These are phyloP conservation scores for Acinonyx jubatus DNA, from an alignment of 2,113 vertebrate species.

Conservation along the genomic window DNA sequence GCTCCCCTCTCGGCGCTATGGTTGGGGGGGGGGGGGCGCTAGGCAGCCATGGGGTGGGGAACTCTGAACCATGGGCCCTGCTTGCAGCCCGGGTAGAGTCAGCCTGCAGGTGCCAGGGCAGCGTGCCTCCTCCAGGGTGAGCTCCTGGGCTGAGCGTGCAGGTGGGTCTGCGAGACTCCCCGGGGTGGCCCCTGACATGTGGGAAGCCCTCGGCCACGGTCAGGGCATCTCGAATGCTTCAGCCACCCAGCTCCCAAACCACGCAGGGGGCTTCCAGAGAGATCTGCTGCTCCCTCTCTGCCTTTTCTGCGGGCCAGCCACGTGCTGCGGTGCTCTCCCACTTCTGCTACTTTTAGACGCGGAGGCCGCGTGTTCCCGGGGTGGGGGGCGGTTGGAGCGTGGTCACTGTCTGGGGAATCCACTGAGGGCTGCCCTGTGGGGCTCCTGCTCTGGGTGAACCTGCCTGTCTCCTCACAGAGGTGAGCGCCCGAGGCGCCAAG, in stretches of 20 bases:
- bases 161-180: background rate
- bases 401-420: background rate
- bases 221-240: background rate
- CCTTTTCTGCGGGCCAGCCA: too few species aligned
- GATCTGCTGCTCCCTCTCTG: background rate
- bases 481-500: fast-evolving
- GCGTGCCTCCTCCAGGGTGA: background rate
- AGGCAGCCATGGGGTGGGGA: background rate
- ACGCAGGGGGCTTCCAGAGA: background rate
- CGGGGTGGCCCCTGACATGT: fast-evolving
- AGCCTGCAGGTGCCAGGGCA: fast-evolving
- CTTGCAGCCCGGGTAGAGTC: background rate
- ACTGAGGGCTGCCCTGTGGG: background rate
- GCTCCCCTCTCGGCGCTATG: background rate
- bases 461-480: too few species aligned
- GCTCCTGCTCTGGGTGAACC: background rate
- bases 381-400: background rate
- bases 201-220: background rate
- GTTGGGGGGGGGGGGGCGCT: fast-evolving
- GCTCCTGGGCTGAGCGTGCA: background rate
- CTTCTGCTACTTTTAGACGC: conserved; percentile 52
- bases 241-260: background rate
- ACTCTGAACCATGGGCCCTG: background rate
- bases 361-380: background rate
- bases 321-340: fast-evolving